Evolutionary conservation across 1,140 invertebrate genomes (phyloP).

Genomic region (Tetramorium alpestre): DNA sequence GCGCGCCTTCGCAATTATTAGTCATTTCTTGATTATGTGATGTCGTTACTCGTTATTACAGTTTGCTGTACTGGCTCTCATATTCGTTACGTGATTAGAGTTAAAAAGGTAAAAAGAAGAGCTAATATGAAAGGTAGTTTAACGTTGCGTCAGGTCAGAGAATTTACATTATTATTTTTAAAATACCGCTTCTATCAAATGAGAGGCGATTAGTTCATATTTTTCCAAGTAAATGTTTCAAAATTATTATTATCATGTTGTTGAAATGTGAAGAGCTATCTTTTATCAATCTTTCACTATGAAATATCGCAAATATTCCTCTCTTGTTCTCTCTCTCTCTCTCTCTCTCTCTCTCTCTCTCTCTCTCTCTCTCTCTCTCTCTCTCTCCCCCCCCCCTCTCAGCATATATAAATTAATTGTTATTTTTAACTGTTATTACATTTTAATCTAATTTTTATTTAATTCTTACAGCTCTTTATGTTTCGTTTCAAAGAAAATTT

Average conservation of each 20-base stretch:
- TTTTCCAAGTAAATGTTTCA: neutral
- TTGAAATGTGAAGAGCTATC: neutral
- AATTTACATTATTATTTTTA: neutral
- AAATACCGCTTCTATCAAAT: neutral
- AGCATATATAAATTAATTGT: neutral
- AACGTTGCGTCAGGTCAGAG: neutral
- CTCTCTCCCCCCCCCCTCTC: neutral
- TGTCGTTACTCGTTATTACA: neutral
- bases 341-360: neutral
- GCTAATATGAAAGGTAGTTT: neutral
- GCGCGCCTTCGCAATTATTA: neutral
- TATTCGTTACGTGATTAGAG: slow-evolving; percentile 25
- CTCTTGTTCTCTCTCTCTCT: neutral
- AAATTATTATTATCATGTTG: neutral
- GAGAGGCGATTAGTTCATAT: neutral
- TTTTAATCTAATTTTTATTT: neutral
- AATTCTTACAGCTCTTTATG: neutral
- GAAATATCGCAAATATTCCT: neutral
- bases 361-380: neutral
- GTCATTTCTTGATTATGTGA: neutral
- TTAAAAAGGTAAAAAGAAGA: neutral
- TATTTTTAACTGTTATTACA: neutral
- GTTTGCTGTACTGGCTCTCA: neutral
- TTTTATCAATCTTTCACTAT: neutral
- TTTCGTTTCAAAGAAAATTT: neutral